Evolutionary conservation across 2,797 vertebrate genomes (phyloP), one percentile per base, ranked within the genome.

Genomic region (Argya squamiceps): DNA sequence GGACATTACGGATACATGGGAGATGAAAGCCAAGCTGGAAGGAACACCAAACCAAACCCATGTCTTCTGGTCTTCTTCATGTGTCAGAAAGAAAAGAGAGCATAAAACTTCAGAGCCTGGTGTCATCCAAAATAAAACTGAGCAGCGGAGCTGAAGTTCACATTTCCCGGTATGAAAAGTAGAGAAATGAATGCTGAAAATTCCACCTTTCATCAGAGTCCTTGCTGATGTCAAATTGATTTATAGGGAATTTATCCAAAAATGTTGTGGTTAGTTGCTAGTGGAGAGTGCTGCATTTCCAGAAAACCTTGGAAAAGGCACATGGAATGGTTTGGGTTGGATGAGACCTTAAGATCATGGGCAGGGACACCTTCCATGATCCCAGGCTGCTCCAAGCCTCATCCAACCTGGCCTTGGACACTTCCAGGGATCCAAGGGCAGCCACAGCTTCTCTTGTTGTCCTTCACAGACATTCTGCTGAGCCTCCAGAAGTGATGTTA

Each of bases 1-100:
- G 2, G 79, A 86, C 44, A 5, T 73, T 71, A 60, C 4, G 23
- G 87, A 76, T 39, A 49, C 24, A 49, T 12, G 3, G 2, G 49
- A 93, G 92, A 92, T 84, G 76, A 96, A 96, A 96, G 76, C 36
- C 79, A 79, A 93, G 65, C 26, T 71, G 59, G 50, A 70, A 73
- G 0, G 47, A 93, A 17, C 69, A 29, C 26, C 21, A 36, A 91
- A 93, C 63, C 59, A 84, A 95, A 70, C 29, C 85, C n/a, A 11
- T 12, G 2, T 58, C 62, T 94, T 27, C 91, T 92, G 73, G 11
- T 91, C 77, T 59, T 93, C 89, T 49, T 92, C 84, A 39, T 63
- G 74, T 92, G 76, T 93, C 92, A 92, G 12, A 78, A 94, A 93
- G 89, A 65, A 55, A 79, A 46, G 84, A 37, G 9, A 73, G 18